Percentiles rank a stretch among this genome's conserved stretches.
phyloP scores from a whole-genome alignment of 2,797 vertebrate genomes.

The Siniperca undulata region DNA sequence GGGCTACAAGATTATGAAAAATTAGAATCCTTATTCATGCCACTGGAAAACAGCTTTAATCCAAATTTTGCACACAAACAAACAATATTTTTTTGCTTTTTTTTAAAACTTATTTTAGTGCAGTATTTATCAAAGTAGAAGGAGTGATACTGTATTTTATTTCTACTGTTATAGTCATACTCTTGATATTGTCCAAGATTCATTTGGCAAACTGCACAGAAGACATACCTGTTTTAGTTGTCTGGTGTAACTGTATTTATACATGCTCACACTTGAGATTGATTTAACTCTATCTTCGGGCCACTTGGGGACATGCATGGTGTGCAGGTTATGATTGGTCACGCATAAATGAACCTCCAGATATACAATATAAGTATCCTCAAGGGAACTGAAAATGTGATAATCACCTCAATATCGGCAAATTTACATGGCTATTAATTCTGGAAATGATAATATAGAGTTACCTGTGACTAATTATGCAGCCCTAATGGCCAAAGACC shows the following conservation, averaged over 20 bases:
- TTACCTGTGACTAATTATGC: conserved; percentile 28
- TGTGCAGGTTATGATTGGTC: neutral
- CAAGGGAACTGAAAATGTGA: neutral
- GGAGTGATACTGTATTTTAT: neutral
- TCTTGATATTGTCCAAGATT: neutral
- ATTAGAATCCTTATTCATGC: neutral
- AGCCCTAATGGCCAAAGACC: conserved; percentile 16
- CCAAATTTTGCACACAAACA: neutral
- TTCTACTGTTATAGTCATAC: too few species aligned
- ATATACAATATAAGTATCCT: neutral
- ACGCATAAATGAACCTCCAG: neutral
- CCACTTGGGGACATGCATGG: neutral
- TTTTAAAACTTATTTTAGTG: neutral
- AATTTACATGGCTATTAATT: conserved; percentile 14
- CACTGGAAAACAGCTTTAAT: neutral
- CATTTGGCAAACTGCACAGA: neutral
- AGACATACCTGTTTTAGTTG: neutral
- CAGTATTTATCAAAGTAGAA: neutral
- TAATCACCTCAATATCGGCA: neutral
- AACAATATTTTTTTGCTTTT: neutral
- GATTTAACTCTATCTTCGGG: neutral
- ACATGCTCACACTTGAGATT: neutral
- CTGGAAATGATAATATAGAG: conserved; percentile 5
- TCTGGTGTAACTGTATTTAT: neutral
- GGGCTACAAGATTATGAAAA: neutral